phyloP scores from a whole-genome alignment of 2,888 invertebrate genomes.

The Beris morrisii region DNA sequence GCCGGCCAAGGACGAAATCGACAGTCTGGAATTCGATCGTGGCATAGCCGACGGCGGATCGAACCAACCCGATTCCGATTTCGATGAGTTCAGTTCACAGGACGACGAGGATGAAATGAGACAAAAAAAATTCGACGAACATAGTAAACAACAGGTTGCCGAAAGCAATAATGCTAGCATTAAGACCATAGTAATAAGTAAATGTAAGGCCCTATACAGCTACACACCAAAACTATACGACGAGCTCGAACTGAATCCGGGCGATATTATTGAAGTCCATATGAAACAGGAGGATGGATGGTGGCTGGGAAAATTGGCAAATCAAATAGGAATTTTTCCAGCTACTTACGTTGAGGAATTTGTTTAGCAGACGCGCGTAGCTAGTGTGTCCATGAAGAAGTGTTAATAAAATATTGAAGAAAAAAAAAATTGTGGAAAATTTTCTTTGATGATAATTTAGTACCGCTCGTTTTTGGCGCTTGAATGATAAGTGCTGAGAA shows the following conservation, averaged over 20 bases:
- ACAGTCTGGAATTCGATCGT: conserved; percentile 50
- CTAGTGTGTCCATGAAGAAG: neutral
- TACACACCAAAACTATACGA: conserved; percentile 86
- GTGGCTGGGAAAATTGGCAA: conserved; percentile 90
- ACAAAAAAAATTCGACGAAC: conserved; percentile 42
- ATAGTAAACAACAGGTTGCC: neutral
- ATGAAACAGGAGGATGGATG: conserved; percentile 91
- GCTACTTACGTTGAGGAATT: conserved; percentile 92
- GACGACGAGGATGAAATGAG: conserved; percentile 64
- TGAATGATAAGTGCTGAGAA: too few species aligned
- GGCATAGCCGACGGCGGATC: conserved; percentile 74
- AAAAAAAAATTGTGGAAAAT: too few species aligned
- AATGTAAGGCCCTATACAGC: conserved; percentile 83
- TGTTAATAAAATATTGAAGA: too few species aligned
- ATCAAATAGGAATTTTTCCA: conserved; percentile 87
- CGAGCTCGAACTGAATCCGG: conserved; percentile 75
- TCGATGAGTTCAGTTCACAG: conserved; percentile 82
- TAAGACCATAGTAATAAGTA: conserved; percentile 59
- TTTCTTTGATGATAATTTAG: too few species aligned
- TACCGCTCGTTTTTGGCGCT: too few species aligned
- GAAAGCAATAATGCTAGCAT: conserved; percentile 23
- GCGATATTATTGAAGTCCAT: conserved; percentile 85
- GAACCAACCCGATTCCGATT: conserved; percentile 84
- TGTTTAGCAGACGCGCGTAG: too few species aligned
- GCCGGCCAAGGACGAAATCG: conserved; percentile 38